phyloP scores from a whole-genome alignment of 2,113 vertebrate species.

The Setophaga kirtlandii region DNA sequence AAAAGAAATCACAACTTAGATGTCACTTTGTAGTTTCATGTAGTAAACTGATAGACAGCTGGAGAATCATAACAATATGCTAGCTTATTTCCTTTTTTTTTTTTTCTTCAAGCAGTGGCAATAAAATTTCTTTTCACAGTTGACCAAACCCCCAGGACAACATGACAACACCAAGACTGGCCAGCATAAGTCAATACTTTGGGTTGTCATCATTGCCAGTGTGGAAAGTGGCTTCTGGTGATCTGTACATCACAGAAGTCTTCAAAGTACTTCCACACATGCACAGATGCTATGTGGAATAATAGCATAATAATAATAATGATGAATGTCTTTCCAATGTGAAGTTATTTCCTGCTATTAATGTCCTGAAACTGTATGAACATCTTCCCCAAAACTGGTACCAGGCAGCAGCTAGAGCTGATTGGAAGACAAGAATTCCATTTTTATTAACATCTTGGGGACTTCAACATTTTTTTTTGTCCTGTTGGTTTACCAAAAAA shows the following conservation, averaged over 20 bases:
- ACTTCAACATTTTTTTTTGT: neutral
- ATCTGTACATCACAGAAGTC: neutral
- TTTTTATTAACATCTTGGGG: neutral
- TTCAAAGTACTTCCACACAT: neutral
- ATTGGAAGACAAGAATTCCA: neutral
- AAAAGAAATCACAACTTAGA: conserved; percentile 3
- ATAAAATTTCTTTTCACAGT: neutral
- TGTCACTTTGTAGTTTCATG: neutral
- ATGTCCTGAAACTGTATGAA: neutral
- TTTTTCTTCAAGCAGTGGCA: neutral
- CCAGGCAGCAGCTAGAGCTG: neutral
- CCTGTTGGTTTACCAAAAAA: neutral
- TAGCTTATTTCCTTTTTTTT: neutral
- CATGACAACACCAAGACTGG: neutral
- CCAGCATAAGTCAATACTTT: neutral
- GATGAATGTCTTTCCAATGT: neutral
- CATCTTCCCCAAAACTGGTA: neutral
- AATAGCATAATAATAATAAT: too few relatives aligned
- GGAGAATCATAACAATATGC: neutral
- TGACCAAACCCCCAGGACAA: neutral
- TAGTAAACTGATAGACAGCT: neutral
- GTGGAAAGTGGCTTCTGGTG: neutral
- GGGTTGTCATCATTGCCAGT: neutral
- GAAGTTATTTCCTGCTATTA: neutral
- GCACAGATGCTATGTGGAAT: neutral